phyloP scores from a whole-genome alignment of 1,140 invertebrate species.

The Sminthurides bifidus region DNA sequence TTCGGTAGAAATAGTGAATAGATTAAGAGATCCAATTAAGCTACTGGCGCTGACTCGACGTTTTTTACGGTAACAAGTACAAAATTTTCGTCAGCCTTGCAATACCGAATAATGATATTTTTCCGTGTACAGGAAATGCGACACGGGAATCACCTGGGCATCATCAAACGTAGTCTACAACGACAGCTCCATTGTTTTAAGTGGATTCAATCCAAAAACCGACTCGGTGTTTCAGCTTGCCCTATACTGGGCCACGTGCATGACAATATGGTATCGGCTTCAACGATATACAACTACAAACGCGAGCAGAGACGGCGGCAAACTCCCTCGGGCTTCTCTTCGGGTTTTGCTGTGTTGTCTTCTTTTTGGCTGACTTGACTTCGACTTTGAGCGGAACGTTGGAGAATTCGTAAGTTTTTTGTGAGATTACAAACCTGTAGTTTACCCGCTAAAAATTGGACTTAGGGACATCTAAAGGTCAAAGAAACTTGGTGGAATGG shows the following conservation, averaged over 20 bases:
- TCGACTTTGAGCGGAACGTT: conserved; percentile 1
- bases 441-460: background rate
- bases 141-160: too few relatives aligned
- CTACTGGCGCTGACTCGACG: too few relatives aligned
- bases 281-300: background rate
- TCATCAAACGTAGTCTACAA: too few relatives aligned
- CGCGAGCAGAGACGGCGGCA: background rate
- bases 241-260: conserved; percentile 8
- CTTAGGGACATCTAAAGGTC: too few relatives aligned
- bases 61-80: too few relatives aligned
- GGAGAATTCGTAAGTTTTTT: conserved; percentile 1
- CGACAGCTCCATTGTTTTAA: too few relatives aligned
- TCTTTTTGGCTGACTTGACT: conserved; percentile 9
- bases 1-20: too few relatives aligned
- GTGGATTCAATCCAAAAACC: background rate
- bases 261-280: conserved; percentile 8
- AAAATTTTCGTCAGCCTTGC: too few relatives aligned
- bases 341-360: conserved; percentile 2
- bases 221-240: background rate
- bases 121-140: too few relatives aligned
- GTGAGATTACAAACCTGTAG: background rate
- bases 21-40: too few relatives aligned
- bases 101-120: too few relatives aligned
- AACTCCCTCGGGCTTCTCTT: background rate
- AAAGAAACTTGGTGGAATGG: background rate